phyloP scores from a whole-genome alignment of 1,140 invertebrate genomes.

The Ceratina calcarata region DNA sequence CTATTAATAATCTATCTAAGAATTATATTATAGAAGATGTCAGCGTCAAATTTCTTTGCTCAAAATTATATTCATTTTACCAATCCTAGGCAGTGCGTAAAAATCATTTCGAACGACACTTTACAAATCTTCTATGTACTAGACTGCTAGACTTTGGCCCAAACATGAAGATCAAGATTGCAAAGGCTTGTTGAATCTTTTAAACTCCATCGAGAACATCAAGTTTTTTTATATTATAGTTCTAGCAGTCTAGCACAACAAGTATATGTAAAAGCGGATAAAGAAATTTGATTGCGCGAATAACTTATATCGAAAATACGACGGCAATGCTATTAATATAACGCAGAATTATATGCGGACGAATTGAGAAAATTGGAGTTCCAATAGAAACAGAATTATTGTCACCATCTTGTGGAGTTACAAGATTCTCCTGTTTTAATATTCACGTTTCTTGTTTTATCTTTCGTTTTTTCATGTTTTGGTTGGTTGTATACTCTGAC shows the following conservation, averaged over 20 bases:
- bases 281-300: slow-evolving; percentile 54
- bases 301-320: slow-evolving; percentile 49
- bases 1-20: slow-evolving; percentile 63
- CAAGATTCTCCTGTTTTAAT: slow-evolving; percentile 64
- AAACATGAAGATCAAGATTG: not conserved
- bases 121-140: slow-evolving; percentile 54
- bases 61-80: slow-evolving; percentile 45
- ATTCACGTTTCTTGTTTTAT: slow-evolving; percentile 65
- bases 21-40: slow-evolving; percentile 58
- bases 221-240: slow-evolving; percentile 7
- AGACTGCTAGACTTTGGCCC: slow-evolving; percentile 49
- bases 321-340: slow-evolving; percentile 51
- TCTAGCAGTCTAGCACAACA: slow-evolving; percentile 57
- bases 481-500: slow-evolving; percentile 74
- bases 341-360: slow-evolving; percentile 55
- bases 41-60: slow-evolving; percentile 65
- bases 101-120: slow-evolving; percentile 46
- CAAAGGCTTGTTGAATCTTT: not conserved
- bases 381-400: slow-evolving; percentile 61
- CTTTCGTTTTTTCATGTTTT: slow-evolving; percentile 67
- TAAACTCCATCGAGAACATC: not conserved
- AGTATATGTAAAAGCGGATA: slow-evolving; percentile 58
- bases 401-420: slow-evolving; percentile 59
- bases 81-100: slow-evolving; percentile 53
- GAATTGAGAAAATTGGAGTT: slow-evolving; percentile 55